Conservation (phyloP, 2,113 vertebrate genomes). For the Neogobius melanostomus region DNA sequence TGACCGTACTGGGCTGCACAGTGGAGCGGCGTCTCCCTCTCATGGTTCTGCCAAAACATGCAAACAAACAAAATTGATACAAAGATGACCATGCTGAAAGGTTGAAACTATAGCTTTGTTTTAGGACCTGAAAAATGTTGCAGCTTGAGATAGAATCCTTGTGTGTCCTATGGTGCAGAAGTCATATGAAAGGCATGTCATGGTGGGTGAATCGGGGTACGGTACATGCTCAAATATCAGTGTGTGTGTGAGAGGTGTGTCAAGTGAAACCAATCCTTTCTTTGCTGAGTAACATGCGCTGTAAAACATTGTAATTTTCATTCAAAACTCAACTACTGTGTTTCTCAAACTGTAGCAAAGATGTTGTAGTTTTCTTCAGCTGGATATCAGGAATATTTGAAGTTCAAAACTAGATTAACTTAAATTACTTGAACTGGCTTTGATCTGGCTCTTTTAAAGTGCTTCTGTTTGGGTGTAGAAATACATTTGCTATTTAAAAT, state of each 20-base stretch:
- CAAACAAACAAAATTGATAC: neutral
- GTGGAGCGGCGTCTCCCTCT: conserved; percentile 93
- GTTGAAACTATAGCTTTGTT: conserved; percentile 13
- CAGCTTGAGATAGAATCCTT: neutral
- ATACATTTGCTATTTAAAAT: no score
- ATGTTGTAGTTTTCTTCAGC: neutral
- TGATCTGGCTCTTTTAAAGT: no score
- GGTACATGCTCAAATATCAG: conserved; percentile 12
- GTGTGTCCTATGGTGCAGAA: neutral
- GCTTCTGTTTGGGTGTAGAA: no score
- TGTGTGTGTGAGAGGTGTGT: conserved; percentile 1
- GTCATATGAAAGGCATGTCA: conserved; percentile 4
- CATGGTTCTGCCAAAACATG: conserved; percentile 83
- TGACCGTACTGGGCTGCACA: conserved; percentile 96
- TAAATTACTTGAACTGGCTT: no score
- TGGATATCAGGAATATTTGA: no score
- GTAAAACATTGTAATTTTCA: neutral
- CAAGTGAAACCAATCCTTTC: neutral
- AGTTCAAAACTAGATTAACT: no score
- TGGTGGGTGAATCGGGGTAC: conserved; percentile 10
- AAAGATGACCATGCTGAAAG: conserved; percentile 6
- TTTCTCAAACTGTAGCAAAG: neutral
- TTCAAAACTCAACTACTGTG: neutral
- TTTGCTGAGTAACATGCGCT: neutral
- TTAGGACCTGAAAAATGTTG: neutral